A percentile compares a stretch with the other conserved stretches of the same genome.
These are phyloP conservation scores for Andrena flavipes DNA, from an alignment of 2,888 invertebrate genomes.

Conservation along the genomic window DNA sequence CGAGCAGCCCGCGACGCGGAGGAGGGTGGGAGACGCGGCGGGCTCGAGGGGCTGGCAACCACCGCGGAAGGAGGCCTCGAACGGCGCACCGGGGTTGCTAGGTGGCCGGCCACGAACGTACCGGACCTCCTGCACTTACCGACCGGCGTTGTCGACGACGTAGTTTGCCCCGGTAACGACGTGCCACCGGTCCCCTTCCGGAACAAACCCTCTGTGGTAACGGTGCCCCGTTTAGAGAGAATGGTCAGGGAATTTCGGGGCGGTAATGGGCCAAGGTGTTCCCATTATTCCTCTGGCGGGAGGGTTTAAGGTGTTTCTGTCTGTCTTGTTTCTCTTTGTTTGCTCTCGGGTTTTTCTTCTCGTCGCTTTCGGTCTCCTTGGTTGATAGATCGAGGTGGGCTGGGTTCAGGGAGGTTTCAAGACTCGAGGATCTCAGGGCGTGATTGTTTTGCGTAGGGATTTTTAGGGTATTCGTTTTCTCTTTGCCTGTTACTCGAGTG, in stretches of 20 bases:
- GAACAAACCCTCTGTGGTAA: conserved; percentile 73
- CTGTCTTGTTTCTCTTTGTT: not conserved
- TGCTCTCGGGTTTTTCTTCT: not conserved
- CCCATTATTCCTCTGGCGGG: conserved; percentile 44
- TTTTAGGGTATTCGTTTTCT: no score
- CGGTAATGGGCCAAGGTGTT: conserved; percentile 58
- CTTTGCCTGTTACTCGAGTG: no score
- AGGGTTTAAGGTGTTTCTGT: not conserved
- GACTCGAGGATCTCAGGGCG: no score
- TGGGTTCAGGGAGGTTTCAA: not conserved
- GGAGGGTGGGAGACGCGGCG: not conserved
- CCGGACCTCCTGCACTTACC: conserved; percentile 74
- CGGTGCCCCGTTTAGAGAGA: conserved; percentile 63
- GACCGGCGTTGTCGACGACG: conserved; percentile 77
- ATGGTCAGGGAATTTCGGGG: conserved; percentile 64
- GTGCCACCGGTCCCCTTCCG: conserved; percentile 76
- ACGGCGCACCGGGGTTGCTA: conserved; percentile 68
- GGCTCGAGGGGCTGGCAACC: conserved; percentile 2
- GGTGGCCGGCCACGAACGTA: conserved; percentile 69
- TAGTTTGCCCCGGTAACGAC: conserved; percentile 78
- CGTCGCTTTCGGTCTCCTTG: no score
- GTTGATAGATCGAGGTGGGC: no score
- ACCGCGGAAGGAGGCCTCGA: conserved; percentile 1
- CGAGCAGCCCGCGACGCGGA: not conserved
- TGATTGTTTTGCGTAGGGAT: no score